A percentile compares a stretch with the other conserved stretches of the same genome.
Evolutionary conservation across 2,888 invertebrate species (phyloP).

Genomic region (Chymomyza fuscimana): DNA sequence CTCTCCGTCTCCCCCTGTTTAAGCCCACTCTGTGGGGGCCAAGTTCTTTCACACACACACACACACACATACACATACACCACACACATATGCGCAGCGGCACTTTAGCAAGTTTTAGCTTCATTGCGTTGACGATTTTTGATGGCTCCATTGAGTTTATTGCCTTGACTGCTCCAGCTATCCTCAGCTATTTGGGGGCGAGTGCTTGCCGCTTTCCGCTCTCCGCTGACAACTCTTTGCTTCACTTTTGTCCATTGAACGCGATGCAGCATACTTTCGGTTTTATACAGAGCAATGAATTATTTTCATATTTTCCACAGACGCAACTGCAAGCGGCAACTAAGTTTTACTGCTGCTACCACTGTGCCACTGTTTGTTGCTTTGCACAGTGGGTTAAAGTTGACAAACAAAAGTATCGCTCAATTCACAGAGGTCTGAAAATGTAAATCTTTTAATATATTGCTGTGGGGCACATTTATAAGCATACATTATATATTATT

Average conservation of each 20-base stretch:
- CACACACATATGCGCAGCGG: constrained; percentile 44
- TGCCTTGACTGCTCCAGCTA: constrained; percentile 40
- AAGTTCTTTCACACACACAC: neutral
- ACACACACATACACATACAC: constrained; percentile 18
- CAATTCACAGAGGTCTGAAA: no score
- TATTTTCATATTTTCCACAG: constrained; percentile 63
- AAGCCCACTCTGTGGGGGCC: neutral
- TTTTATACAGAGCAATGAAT: constrained; percentile 50
- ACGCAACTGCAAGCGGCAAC: neutral
- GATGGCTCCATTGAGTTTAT: constrained; percentile 73
- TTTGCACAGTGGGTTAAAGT: neutral
- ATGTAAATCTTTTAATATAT: no score
- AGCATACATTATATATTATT: no score
- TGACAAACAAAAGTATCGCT: no score
- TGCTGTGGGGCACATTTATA: no score
- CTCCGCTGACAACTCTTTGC: neutral
- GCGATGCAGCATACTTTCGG: neutral
- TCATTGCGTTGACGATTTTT: constrained; percentile 69
- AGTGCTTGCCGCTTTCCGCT: neutral
- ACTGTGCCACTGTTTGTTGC: neutral
- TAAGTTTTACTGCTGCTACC: neutral
- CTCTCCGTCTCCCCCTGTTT: neutral
- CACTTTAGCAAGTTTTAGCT: constrained; percentile 65
- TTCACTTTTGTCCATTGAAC: neutral
- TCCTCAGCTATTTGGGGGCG: neutral